Conservation (phyloP, 1,140 invertebrate genomes). For the Andrena cerasifolii region DNA sequence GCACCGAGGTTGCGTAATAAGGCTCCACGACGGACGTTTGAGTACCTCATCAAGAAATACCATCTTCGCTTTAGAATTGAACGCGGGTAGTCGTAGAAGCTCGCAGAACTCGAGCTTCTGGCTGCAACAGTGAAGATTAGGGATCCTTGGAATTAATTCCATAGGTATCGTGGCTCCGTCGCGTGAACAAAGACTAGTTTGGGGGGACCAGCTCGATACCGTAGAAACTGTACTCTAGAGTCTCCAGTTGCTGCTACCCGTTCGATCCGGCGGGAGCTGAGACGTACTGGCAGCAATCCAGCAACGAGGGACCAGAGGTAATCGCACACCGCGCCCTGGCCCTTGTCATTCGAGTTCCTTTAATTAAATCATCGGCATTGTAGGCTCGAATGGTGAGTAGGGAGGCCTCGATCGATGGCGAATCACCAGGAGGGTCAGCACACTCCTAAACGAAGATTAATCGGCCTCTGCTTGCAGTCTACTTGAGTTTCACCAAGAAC, state of each 20-base stretch:
- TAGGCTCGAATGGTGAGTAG: slow-evolving; percentile 24
- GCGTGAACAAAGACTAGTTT: neutral
- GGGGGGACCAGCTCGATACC: neutral
- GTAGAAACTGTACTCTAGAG: neutral
- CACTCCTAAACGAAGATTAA: slow-evolving; percentile 33
- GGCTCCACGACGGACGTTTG: too few relatives aligned
- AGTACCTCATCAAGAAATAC: too few relatives aligned
- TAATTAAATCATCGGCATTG: slow-evolving; percentile 56
- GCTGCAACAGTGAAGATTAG: too few relatives aligned
- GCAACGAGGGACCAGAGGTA: slow-evolving; percentile 27
- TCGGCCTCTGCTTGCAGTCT: neutral
- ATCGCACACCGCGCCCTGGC: slow-evolving; percentile 36
- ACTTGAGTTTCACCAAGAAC: slow-evolving; percentile 17
- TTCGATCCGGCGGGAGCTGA: slow-evolving; percentile 11
- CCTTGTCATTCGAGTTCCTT: slow-evolving; percentile 43
- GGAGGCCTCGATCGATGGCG: slow-evolving; percentile 50
- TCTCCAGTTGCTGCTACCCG: slow-evolving; percentile 14
- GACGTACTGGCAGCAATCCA: slow-evolving; percentile 35
- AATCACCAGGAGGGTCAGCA: slow-evolving; percentile 24
- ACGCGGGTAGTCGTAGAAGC: too few relatives aligned
- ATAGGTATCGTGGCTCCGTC: neutral
- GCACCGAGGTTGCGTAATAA: too few relatives aligned
- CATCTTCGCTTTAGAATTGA: too few relatives aligned
- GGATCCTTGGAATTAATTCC: neutral
- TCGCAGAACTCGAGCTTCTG: too few relatives aligned